Percentiles rank a stretch among this genome's conserved stretches.
Conservation (phyloP, 2,113 vertebrate genomes). For the Pampusana beccarii region DNA sequence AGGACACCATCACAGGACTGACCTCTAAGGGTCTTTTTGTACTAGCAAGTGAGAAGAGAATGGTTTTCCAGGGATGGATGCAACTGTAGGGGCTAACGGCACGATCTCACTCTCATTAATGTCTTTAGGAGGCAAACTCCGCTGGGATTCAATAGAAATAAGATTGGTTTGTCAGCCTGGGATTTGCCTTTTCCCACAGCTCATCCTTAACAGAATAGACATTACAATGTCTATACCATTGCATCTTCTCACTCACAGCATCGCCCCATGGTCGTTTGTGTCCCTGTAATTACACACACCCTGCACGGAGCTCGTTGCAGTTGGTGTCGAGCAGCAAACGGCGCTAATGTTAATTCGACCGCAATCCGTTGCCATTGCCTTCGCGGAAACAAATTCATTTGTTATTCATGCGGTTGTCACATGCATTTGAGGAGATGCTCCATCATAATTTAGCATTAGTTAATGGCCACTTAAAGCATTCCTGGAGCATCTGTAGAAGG, state of each 20-base stretch:
- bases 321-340: not conserved
- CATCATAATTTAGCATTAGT: conserved; percentile 60
- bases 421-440: conserved; percentile 44
- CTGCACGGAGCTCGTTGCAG: accelerated
- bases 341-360: not conserved
- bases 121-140: not conserved
- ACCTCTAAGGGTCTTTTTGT: not conserved
- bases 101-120: not conserved
- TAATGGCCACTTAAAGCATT: conserved; percentile 62
- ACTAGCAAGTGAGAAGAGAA: not conserved
- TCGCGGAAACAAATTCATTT: conserved; percentile 31
- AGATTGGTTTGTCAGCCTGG: not conserved
- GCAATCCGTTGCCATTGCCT: not conserved
- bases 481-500: conserved; percentile 46
- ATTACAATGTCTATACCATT: accelerated
- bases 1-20: not conserved
- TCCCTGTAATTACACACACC: not conserved
- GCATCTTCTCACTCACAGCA: not conserved
- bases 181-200: not conserved
- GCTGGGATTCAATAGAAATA: not conserved
- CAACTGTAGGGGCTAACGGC: not conserved
- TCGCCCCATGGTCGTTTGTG: not conserved
- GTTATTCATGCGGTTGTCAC: conserved; percentile 51
- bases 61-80: not conserved
- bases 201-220: not conserved